These are phyloP conservation scores for Amyelois transitella DNA, from an alignment of 1,140 invertebrate species.

Conservation along the genomic window DNA sequence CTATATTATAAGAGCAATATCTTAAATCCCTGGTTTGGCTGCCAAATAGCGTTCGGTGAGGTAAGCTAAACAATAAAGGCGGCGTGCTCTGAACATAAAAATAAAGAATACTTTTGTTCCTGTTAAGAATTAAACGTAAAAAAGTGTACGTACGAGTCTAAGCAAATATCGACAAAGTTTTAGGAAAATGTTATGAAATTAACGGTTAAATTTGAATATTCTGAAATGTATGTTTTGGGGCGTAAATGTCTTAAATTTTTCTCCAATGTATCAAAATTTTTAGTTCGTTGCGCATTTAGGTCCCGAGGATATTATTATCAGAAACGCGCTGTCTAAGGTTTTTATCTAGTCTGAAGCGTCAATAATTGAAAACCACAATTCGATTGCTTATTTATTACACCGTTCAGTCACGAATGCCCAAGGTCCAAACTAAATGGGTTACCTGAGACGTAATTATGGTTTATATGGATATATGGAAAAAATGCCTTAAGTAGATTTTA, in stretches of 20 bases:
- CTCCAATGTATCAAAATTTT: no score
- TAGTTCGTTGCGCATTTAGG: no score
- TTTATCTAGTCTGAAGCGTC: slow-evolving; percentile 12
- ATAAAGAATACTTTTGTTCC: no score
- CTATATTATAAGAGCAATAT: background rate
- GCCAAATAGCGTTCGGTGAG: background rate
- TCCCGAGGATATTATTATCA: background rate
- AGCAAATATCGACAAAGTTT: no score
- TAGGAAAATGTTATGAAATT: no score
- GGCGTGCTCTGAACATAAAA: background rate
- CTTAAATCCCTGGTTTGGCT: background rate
- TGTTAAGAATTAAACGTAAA: no score
- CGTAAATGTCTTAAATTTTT: no score
- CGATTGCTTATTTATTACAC: slow-evolving; percentile 38
- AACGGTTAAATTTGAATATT: no score
- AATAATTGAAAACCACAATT: slow-evolving; percentile 41
- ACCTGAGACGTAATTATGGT: slow-evolving; percentile 20
- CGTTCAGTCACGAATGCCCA: slow-evolving; percentile 45
- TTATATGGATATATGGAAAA: background rate
- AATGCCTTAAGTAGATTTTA: no score
- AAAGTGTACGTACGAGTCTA: no score
- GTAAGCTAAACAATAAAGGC: background rate
- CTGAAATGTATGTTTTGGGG: no score
- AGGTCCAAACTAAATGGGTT: slow-evolving; percentile 35
- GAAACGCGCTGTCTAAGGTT: background rate